These are phyloP conservation scores for Microcaecilia unicolor DNA, from an alignment of 2,797 vertebrate genomes.

Conservation along the genomic window DNA sequence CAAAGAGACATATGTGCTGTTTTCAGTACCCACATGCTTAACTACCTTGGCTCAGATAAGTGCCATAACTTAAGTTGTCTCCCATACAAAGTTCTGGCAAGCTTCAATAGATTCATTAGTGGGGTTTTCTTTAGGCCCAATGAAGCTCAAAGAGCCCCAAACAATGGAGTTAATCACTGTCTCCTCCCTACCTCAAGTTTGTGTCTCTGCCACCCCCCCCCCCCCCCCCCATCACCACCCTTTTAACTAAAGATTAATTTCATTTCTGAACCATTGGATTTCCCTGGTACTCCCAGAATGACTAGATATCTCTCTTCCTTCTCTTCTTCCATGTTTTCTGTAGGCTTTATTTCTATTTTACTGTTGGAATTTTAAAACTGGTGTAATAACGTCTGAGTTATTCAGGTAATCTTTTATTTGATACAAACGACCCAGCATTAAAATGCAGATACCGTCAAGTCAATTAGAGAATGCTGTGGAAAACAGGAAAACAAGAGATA, in stretches of 20 bases:
- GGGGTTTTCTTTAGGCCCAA: conserved; percentile 76
- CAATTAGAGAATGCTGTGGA: conserved; percentile 34
- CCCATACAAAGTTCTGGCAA: conserved; percentile 76
- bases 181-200: conserved; percentile 48
- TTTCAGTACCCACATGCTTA: conserved; percentile 60
- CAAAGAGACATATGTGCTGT: conserved; percentile 51
- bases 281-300: conserved; percentile 35
- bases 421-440: conserved; percentile 37
- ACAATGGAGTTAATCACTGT: conserved; percentile 82
- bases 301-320: conserved; percentile 45
- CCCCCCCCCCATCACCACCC: too few species aligned
- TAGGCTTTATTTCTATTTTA: conserved; percentile 27
- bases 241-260: conserved; percentile 37
- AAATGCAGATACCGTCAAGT: conserved; percentile 46
- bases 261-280: conserved; percentile 43
- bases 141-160: conserved; percentile 73
- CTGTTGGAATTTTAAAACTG: conserved; percentile 30
- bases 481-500: conserved; percentile 39
- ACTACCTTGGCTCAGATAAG: conserved; percentile 55
- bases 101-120: conserved; percentile 82
- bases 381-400: conserved; percentile 19
- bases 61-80: conserved; percentile 78
- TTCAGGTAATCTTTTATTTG: conserved; percentile 41
- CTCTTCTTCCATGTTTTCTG: conserved; percentile 30
- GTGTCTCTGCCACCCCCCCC: conserved; percentile 26